These are phyloP conservation scores for Copidosoma floridanum DNA, from an alignment of 1,140 invertebrate species.

Conservation along the genomic window DNA sequence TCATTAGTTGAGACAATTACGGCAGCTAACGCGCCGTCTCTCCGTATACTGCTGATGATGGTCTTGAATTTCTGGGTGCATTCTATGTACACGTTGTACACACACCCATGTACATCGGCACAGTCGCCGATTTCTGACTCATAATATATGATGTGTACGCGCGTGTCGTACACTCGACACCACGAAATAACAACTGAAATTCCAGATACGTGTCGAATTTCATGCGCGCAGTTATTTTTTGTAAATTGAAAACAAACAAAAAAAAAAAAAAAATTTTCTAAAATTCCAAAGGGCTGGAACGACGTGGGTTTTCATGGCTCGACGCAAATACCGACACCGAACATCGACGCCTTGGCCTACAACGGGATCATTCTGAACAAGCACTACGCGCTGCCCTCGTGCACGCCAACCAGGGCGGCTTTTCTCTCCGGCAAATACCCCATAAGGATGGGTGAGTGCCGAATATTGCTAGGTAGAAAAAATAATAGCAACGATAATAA, in stretches of 20 bases:
- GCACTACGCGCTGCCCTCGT: constrained; percentile 65
- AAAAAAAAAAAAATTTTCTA: not conserved
- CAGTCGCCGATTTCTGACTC: no score
- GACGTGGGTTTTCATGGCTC: constrained; percentile 75
- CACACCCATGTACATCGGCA: no score
- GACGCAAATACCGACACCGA: constrained; percentile 67
- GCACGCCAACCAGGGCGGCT: constrained; percentile 65
- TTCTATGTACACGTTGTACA: no score
- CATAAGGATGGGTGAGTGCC: constrained; percentile 64
- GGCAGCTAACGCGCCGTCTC: constrained; percentile 39
- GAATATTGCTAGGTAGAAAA: no score
- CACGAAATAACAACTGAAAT: no score
- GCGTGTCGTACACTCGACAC: no score
- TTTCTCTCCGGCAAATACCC: constrained; percentile 71
- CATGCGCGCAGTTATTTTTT: no score
- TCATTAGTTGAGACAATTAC: constrained; percentile 52
- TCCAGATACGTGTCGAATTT: no score
- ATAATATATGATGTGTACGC: no score
- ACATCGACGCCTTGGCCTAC: constrained; percentile 66
- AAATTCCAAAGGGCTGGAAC: constrained; percentile 78
- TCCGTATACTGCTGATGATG: no score
- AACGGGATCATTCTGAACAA: constrained; percentile 67
- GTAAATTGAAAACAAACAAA: not conserved
- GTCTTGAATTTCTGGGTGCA: no score
- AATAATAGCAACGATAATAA: no score